Percentiles rank a stretch among this genome's conserved stretches.
phyloP scores from a whole-genome alignment of 2,113 vertebrate genomes.

The Tetrao urogallus region DNA sequence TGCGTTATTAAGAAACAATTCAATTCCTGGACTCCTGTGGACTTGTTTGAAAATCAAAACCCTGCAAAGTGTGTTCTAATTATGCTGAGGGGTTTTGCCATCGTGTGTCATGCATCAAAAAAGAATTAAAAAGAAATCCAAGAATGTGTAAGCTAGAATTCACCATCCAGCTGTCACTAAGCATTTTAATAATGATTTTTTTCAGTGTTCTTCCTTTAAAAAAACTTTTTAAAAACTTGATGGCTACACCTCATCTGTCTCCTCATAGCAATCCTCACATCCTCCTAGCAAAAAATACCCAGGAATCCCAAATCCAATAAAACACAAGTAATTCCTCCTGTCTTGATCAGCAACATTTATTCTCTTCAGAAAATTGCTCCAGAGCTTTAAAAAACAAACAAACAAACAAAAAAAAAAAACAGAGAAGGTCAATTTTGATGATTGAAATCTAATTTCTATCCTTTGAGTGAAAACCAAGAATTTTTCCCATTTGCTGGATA shows the following conservation, averaged over 20 bases:
- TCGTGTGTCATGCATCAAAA: background rate
- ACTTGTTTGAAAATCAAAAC: slow-evolving; percentile 47
- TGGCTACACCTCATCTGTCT: background rate
- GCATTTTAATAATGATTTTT: slow-evolving; percentile 19
- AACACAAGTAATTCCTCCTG: background rate
- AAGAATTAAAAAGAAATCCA: background rate
- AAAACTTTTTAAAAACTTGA: background rate
- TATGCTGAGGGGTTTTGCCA: slow-evolving; percentile 6
- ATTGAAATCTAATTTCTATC: background rate
- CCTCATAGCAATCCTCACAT: background rate
- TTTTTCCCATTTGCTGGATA: background rate
- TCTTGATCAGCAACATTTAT: background rate
- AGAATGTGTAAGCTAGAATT: background rate
- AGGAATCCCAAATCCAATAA: background rate
- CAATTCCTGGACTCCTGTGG: background rate
- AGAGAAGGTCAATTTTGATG: background rate
- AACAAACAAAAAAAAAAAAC: background rate
- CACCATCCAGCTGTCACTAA: background rate
- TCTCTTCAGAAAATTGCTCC: background rate
- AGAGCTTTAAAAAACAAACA: background rate
- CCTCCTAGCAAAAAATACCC: background rate
- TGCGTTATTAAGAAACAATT: slow-evolving; percentile 39
- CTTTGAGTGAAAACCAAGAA: background rate
- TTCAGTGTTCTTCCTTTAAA: background rate
- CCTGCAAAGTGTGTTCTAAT: slow-evolving; percentile 24